A percentile compares a stretch with the other conserved stretches of the same genome.
Conservation (phyloP, 2,888 invertebrate genomes). For the Eustalomyia histrio region DNA sequence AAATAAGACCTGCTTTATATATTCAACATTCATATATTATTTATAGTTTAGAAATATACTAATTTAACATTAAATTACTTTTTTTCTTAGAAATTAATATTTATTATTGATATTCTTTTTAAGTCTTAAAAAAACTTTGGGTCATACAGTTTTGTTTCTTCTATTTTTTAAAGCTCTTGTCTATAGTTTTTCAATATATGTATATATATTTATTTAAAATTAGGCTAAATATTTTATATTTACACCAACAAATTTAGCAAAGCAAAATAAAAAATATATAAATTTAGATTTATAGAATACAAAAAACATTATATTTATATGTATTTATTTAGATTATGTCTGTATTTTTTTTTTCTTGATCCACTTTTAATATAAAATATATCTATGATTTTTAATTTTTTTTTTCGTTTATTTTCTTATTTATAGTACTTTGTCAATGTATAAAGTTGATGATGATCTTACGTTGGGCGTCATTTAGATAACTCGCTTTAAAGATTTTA, state of each 20-base stretch:
- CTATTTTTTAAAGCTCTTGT: too few species aligned
- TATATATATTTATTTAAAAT: too few species aligned
- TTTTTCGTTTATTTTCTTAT: too few species aligned
- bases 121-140: too few species aligned
- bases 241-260: background rate
- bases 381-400: background rate
- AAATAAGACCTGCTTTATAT: conserved; percentile 1
- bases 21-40: background rate
- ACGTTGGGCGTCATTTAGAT: too few species aligned
- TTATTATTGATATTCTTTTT: too few species aligned
- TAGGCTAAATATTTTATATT: background rate
- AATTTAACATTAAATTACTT: background rate
- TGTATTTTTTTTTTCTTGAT: background rate
- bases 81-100: background rate
- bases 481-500: too few species aligned
- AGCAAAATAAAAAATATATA: background rate
- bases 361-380: background rate
- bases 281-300: background rate
- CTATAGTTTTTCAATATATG: too few species aligned
- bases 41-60: background rate
- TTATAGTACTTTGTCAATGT: too few species aligned
- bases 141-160: too few species aligned
- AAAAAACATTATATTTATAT: background rate
- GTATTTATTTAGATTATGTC: background rate
- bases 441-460: too few species aligned